These are phyloP conservation scores for Trididemnum clinides DNA, from an alignment of 23 tunicate species.

Conservation along the genomic window DNA sequence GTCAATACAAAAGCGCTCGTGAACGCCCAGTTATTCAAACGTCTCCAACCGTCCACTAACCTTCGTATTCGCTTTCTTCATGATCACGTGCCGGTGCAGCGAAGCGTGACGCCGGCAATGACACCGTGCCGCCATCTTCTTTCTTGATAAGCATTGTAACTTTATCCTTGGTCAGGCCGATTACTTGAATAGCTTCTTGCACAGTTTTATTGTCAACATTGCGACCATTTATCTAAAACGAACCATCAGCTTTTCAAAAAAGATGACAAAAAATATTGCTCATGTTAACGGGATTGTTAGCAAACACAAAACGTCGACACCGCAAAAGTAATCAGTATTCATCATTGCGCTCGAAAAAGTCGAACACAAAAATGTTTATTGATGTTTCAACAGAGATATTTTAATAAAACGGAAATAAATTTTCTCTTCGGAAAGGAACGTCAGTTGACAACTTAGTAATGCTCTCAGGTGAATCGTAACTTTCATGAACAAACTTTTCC, in stretches of 20 bases:
- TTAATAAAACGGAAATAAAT: too few species aligned
- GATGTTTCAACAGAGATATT: too few species aligned
- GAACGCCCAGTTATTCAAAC: not conserved
- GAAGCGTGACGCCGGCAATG: slow-evolving; percentile 81
- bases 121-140: slow-evolving; percentile 94
- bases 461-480: too few species aligned
- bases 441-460: too few species aligned
- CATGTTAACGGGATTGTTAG: too few species aligned
- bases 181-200: slow-evolving; percentile 85
- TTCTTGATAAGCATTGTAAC: slow-evolving; percentile 91
- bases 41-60: not conserved
- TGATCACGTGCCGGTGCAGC: slow-evolving; percentile 22
- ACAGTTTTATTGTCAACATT: slow-evolving; percentile 92
- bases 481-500: too few species aligned
- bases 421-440: too few species aligned
- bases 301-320: too few species aligned
- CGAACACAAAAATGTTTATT: too few species aligned
- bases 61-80: not conserved
- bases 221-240: slow-evolving; percentile 82
- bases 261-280: too few species aligned
- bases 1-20: not conserved
- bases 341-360: too few species aligned
- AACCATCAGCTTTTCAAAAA: not conserved
- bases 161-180: slow-evolving; percentile 85
- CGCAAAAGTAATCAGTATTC: too few species aligned